phyloP scores from a whole-genome alignment of 2,888 invertebrate species.

The Tromatobia lineatoria region DNA sequence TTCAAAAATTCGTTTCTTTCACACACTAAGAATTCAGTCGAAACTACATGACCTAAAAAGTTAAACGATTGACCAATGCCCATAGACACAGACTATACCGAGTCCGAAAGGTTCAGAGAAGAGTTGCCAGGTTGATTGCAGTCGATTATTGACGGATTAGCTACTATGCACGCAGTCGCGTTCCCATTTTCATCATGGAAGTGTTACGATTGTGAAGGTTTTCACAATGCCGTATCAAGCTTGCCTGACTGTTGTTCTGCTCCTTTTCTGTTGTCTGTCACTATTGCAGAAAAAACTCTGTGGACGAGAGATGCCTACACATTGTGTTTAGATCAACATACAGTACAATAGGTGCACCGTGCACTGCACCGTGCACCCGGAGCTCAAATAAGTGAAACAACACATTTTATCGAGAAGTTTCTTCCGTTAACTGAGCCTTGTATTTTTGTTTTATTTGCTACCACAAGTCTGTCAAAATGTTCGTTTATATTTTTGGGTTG shows the following conservation, averaged over 20 bases:
- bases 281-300: neutral
- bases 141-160: constrained; percentile 53
- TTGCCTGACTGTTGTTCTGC: neutral
- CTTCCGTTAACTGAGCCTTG: neutral
- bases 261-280: neutral
- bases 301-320: constrained; percentile 2
- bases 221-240: constrained; percentile 1
- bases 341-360: neutral
- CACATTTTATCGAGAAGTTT: neutral
- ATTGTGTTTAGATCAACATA: constrained; percentile 6
- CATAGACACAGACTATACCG: constrained; percentile 6
- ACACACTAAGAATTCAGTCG: neutral
- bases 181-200: neutral
- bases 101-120: neutral
- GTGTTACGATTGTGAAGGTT: constrained; percentile 20
- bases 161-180: constrained; percentile 14
- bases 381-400: constrained; percentile 7
- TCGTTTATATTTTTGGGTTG: no score
- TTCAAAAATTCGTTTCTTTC: neutral
- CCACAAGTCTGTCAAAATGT: no score
- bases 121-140: constrained; percentile 38
- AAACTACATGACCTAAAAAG: constrained; percentile 1
- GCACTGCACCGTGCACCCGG: neutral
- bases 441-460: neutral
- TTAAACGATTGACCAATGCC: constrained; percentile 3